Evolutionary conservation across 2,797 vertebrate species (phyloP), one percentile per base, ranked within the genome.

Genomic region (Enteromius unitaeniatus): DNA sequence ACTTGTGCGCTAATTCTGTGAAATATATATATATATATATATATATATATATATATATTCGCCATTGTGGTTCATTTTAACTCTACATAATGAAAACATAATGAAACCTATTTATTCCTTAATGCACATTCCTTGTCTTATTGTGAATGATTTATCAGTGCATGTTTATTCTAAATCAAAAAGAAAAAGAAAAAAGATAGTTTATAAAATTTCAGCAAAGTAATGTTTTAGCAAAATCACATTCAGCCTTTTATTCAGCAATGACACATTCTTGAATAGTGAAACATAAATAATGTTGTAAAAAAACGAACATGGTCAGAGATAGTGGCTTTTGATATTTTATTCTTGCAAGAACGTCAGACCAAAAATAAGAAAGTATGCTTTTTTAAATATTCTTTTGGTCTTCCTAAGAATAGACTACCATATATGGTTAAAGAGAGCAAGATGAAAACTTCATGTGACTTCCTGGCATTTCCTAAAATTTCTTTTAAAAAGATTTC

Each of bases 121-220:
- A 42, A 62, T 77, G 55, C 4, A 28, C 9, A 28, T 45, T 13
- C 14, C 9, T 45, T 77, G 75, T 77, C n/a, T 45, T 62, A 26
- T 19, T 19, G 58, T 62, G 23, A 62, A 62, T 42, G n/a, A 77
- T 77, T 77, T 34, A 77, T 60, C n/a, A 40, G 34, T 40, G n/a
- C 13, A 40, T 42, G n/a, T 60, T 60, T 60, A 26, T 74, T 53
- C 28, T 2, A 55, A 55, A 55, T 3, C 4, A 5, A 28, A 8
- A 26, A 6, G 15, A 28, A 28, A 28, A 28, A 28, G 28, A 6
- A 37, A 17, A 26, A 47, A 9, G 1, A 34, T 10, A 28, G 4
- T 49, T 7, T 49, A 45, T 31, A 31, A 31, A 19, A 45, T 73
- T 70, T 51, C 8, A 73, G 31, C 4, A 74, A 1, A 31, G 1